Evolutionary conservation across 2,113 vertebrate genomes (phyloP).

Genomic region (Ceratotherium simum): DNA sequence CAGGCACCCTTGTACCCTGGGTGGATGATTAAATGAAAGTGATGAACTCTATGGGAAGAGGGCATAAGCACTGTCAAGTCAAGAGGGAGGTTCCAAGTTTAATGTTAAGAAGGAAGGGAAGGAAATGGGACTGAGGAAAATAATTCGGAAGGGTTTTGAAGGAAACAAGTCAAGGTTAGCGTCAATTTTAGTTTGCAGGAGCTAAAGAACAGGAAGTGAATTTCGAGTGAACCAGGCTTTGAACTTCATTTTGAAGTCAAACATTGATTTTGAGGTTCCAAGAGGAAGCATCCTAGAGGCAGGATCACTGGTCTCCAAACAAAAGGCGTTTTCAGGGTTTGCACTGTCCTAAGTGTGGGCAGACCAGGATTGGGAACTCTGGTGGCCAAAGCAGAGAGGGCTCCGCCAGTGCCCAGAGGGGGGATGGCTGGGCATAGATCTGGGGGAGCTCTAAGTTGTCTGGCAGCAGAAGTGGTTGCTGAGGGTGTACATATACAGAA

Average conservation of each 20-base stretch:
- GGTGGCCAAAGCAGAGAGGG: not conserved
- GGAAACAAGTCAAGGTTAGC: not conserved
- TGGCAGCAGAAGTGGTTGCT: not conserved
- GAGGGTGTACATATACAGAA: not conserved
- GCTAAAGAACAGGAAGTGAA: not conserved
- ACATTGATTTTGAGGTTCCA: not conserved
- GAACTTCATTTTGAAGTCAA: not conserved
- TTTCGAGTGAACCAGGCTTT: not conserved
- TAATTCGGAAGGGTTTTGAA: not conserved
- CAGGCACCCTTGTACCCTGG: no score
- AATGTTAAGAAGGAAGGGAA: not conserved
- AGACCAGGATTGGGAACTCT: not conserved
- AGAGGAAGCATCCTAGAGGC: not conserved
- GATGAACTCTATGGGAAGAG: not conserved
- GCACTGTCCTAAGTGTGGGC: no score
- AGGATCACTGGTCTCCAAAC: not conserved
- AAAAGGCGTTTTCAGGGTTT: not conserved
- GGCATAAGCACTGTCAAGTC: not conserved
- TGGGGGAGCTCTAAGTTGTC: not conserved
- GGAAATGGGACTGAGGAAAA: not conserved
- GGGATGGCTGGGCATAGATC: not conserved
- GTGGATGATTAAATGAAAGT: not conserved
- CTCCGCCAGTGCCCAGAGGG: not conserved
- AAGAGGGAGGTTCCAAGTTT: not conserved
- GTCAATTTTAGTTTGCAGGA: not conserved